Base-by-base conservation (phyloP, 1,140 invertebrate species). In the Artemia franciscana region DNA sequence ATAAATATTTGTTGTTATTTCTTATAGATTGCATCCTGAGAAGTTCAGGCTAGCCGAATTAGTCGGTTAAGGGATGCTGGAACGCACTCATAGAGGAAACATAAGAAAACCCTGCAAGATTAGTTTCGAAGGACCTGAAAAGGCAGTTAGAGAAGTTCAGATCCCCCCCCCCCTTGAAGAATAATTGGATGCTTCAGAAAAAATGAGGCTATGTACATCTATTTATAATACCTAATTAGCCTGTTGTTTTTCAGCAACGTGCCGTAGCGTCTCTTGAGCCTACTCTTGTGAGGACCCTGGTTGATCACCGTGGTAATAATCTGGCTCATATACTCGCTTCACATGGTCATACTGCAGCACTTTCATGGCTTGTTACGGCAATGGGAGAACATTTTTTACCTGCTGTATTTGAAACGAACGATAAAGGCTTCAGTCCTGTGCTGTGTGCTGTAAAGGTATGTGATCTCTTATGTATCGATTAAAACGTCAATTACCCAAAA, bases 231-330 rank as follows among this genome's bases (percentile, higher is more conserved):
- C n/a, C n/a, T n/a, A n/a, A n/a, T 64, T 62, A 28, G 9, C 56
- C 60, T 66, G 39, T 62, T 59, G 15, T 62, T 58, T 65, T 64
- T 5, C 65, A 74, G 73, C 67, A 71, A 68, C 62, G 65, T n/a
- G 66, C 67, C 58, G 62, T 74, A 7, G 65, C 66, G 56, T 72
- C 70, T 39, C 70, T 75, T 68, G 74, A 75, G 65, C 67, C 71
- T 0, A 73, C 72, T 26, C 63, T 76, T 24, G 67, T 76, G 57
- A 66, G 74, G 23, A 75, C 75, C 66, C 67, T 76, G 57, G 72
- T 70, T 26, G 74, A 76, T 67, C 70, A 70, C 57, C 67, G 68
- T 61, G 74, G 74, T 51, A 75, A 75, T 67, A 74, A 71, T 66
- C 66, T 76, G 25, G 67, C 73, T 59, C 74, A 76, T 64, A 70